Percentiles rank a stretch among this genome's conserved stretches.
phyloP scores from a whole-genome alignment of 2,888 invertebrate species.

The Antitype chi region DNA sequence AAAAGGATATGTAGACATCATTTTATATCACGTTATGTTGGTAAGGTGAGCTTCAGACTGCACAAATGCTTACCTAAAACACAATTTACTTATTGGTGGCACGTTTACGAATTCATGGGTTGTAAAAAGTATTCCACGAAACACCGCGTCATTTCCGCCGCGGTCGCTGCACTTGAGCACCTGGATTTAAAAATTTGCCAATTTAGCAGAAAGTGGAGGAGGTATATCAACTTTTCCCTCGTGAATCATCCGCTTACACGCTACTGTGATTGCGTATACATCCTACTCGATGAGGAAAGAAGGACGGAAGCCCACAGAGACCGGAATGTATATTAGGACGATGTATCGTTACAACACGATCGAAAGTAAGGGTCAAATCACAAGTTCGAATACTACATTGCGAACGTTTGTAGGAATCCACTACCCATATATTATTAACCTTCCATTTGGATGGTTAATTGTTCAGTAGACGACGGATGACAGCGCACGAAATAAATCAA shows the following conservation, averaged over 20 bases:
- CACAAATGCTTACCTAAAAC: slow-evolving; percentile 8
- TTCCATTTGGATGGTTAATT: slow-evolving; percentile 30
- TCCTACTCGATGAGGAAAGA: slow-evolving; percentile 46
- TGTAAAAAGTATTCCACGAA: slow-evolving; percentile 44
- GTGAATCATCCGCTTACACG: slow-evolving; percentile 46
- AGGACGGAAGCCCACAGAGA: slow-evolving; percentile 31
- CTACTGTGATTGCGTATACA: slow-evolving; percentile 52
- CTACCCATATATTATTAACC: slow-evolving; percentile 23
- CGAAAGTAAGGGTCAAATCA: slow-evolving; percentile 37
- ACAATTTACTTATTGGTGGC: slow-evolving; percentile 26
- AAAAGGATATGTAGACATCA: slow-evolving; percentile 8
- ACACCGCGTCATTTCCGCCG: slow-evolving; percentile 46
- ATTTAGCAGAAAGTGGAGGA: slow-evolving; percentile 53
- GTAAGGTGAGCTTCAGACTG: not conserved
- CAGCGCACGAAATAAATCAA: slow-evolving; percentile 59
- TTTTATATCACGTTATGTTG: not conserved
- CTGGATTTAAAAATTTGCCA: slow-evolving; percentile 49
- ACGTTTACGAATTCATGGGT: slow-evolving; percentile 36
- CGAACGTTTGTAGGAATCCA: slow-evolving; percentile 5
- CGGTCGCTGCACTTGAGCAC: slow-evolving; percentile 45
- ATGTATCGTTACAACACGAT: slow-evolving; percentile 28
- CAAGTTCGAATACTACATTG: slow-evolving; percentile 10
- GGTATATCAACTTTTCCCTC: slow-evolving; percentile 48
- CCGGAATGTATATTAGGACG: slow-evolving; percentile 37
- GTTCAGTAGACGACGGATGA: slow-evolving; percentile 39